These are phyloP conservation scores for Antheraea yamamai DNA, from an alignment of 2,888 invertebrate species.

Conservation along the genomic window DNA sequence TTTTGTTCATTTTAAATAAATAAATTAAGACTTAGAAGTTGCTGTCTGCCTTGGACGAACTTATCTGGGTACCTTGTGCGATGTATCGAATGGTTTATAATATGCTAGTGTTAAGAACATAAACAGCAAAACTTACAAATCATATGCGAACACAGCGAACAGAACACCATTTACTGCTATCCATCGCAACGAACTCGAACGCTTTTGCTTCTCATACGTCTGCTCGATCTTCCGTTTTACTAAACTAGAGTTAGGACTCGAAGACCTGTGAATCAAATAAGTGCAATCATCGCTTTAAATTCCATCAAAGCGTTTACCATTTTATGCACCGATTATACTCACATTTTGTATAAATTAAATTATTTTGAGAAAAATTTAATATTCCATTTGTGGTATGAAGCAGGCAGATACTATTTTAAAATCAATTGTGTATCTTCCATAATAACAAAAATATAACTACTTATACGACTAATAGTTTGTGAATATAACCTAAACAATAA, in stretches of 20 bases:
- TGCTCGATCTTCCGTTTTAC: constrained; percentile 80
- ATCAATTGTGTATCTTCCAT: no score
- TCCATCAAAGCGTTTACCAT: neutral
- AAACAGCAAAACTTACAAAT: constrained; percentile 77
- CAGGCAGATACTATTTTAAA: no score
- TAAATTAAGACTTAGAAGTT: no score
- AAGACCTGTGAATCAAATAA: constrained; percentile 43
- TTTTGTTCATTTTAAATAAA: no score
- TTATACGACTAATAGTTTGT: no score
- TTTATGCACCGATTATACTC: neutral
- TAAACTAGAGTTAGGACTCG: constrained; percentile 62
- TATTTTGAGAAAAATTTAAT: neutral
- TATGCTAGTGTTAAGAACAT: no score
- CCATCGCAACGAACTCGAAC: constrained; percentile 81
- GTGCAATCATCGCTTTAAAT: neutral
- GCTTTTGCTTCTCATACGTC: constrained; percentile 74
- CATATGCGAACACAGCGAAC: constrained; percentile 80
- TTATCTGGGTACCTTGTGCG: no score
- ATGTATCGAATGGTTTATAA: neutral
- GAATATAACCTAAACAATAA: no score
- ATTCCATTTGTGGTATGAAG: neutral
- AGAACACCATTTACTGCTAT: constrained; percentile 80
- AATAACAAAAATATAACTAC: no score
- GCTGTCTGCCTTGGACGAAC: no score
- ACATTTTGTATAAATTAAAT: neutral